A percentile compares a stretch with the other conserved stretches of the same genome.
Evolutionary conservation across 2,888 invertebrate species (phyloP).

Genomic region (Lamellibrachia satsuma): DNA sequence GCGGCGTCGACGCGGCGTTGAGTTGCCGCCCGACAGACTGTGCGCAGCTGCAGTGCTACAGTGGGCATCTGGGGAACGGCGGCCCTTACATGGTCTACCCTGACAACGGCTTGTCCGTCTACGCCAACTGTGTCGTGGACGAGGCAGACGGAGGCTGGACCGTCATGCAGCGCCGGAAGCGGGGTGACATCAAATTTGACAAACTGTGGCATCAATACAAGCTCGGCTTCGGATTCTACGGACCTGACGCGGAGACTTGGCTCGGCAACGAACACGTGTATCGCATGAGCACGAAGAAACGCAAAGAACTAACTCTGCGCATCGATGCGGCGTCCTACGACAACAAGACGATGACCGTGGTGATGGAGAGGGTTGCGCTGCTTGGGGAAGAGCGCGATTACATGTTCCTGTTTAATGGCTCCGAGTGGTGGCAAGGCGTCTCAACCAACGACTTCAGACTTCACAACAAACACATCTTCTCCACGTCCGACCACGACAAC

Average conservation of each 20-base stretch:
- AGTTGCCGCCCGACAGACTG: background rate
- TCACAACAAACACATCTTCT: background rate
- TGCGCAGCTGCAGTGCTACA: background rate
- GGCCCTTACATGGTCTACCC: background rate
- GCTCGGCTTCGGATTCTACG: background rate
- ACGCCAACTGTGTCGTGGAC: background rate
- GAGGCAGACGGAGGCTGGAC: background rate
- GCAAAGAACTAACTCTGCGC: background rate
- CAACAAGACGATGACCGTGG: background rate
- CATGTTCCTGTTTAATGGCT: background rate
- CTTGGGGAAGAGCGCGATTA: background rate
- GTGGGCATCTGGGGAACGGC: background rate
- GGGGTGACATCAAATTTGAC: background rate
- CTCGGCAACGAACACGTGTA: background rate
- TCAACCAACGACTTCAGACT: background rate
- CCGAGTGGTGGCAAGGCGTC: background rate
- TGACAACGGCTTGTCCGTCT: background rate
- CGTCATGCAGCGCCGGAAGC: background rate
- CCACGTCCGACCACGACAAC: slow-evolving; percentile 25
- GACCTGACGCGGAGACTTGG: background rate
- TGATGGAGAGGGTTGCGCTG: background rate
- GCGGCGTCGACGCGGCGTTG: background rate
- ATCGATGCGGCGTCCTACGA: background rate
- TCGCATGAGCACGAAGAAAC: background rate
- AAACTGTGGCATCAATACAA: background rate